Evolutionary conservation across 1,140 invertebrate species (phyloP).

Genomic region (Drosophila pectinifera): DNA sequence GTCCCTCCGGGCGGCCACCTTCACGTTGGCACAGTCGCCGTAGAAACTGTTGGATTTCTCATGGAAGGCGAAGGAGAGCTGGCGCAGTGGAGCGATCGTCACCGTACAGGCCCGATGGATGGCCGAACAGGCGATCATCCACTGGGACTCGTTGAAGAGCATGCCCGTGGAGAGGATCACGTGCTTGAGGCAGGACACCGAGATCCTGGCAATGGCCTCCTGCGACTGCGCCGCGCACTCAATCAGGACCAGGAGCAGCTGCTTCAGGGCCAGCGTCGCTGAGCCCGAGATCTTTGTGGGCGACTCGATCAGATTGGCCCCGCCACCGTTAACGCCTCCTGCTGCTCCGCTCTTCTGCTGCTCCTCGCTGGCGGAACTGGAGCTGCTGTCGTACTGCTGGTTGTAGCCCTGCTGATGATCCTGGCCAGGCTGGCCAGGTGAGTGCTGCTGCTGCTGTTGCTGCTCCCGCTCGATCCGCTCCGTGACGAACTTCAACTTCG

Average conservation of each 20-base stretch:
- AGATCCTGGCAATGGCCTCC: slow-evolving; percentile 94
- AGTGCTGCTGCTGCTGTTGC: slow-evolving; percentile 7
- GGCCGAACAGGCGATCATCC: slow-evolving; percentile 92
- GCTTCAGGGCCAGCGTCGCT: slow-evolving; percentile 93
- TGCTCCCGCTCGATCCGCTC: slow-evolving; percentile 54
- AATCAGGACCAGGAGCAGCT: slow-evolving; percentile 93
- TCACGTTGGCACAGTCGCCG: slow-evolving; percentile 95
- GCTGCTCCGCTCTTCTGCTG: slow-evolving; percentile 24
- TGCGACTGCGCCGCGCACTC: slow-evolving; percentile 96
- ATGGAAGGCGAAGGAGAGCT: slow-evolving; percentile 94
- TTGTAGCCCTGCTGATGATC: slow-evolving; percentile 2
- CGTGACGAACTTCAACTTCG: slow-evolving; percentile 80
- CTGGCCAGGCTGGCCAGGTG: slow-evolving; percentile 3
- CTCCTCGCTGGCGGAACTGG: slow-evolving; percentile 68
- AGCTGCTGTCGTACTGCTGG: slow-evolving; percentile 51
- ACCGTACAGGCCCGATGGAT: slow-evolving; percentile 93
- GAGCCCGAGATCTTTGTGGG: slow-evolving; percentile 85
- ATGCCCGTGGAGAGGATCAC: slow-evolving; percentile 93
- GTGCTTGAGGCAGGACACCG: slow-evolving; percentile 96
- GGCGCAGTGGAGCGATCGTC: slow-evolving; percentile 92
- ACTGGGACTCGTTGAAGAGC: slow-evolving; percentile 91
- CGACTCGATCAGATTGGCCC: slow-evolving; percentile 63
- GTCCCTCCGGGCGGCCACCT: slow-evolving; percentile 95
- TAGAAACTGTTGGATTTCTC: slow-evolving; percentile 96
- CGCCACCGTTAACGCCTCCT: neutral